Percentiles rank a stretch among this genome's conserved stretches.
Evolutionary conservation across 2,797 vertebrate species (phyloP).

Genomic region (Pogonophryne albipinna): DNA sequence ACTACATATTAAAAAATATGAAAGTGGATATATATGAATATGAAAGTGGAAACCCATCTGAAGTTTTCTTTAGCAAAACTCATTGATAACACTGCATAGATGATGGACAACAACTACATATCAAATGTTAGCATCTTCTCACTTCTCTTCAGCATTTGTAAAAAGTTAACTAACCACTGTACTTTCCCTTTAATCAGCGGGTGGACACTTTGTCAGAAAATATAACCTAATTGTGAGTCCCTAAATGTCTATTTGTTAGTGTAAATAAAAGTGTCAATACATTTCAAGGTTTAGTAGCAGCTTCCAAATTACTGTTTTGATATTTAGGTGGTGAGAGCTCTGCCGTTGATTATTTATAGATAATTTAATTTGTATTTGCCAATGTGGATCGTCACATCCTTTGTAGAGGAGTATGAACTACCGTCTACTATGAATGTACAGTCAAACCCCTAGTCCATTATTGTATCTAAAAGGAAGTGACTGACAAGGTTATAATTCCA

Average conservation of each 20-base stretch:
- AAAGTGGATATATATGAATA: no score
- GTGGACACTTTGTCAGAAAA: no score
- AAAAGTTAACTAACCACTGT: no score
- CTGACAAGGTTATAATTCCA: constrained; percentile 41
- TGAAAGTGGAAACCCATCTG: no score
- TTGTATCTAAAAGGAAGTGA: constrained; percentile 24
- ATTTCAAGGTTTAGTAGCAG: neutral
- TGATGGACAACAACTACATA: neutral
- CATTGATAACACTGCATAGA: neutral
- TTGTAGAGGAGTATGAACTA: constrained; percentile 16
- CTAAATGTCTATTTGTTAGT: neutral
- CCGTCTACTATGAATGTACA: constrained; percentile 37
- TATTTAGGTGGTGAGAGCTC: neutral
- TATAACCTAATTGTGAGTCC: no score
- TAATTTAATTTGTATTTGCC: constrained; percentile 17
- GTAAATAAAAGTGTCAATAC: neutral
- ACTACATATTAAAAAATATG: no score
- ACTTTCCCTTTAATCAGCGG: no score
- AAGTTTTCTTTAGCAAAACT: neutral
- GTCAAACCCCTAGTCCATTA: constrained; percentile 16
- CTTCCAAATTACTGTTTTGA: constrained; percentile 5
- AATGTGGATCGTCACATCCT: constrained; percentile 23
- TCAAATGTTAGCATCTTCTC: neutral
- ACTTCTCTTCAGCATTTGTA: neutral
- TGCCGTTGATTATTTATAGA: constrained; percentile 23